These are phyloP conservation scores for Lacerta viridis DNA, from an alignment of 2,797 vertebrate genomes.

Conservation along the genomic window DNA sequence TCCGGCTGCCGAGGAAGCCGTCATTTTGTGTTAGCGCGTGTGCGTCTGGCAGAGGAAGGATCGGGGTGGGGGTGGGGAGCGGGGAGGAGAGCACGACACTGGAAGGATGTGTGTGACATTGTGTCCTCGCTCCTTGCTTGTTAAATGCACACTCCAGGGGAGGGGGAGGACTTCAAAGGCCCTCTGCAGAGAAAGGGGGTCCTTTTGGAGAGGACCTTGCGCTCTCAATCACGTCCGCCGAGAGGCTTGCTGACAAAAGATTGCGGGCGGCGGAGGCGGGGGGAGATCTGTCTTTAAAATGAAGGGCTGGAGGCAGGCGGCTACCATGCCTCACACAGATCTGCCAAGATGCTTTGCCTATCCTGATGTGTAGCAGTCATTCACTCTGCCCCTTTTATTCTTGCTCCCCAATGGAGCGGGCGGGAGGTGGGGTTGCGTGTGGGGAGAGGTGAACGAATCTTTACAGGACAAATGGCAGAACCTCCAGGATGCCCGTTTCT, in stretches of 20 bases:
- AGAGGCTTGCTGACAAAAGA: background rate
- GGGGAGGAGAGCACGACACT: slow-evolving; percentile 75
- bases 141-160: slow-evolving; percentile 64
- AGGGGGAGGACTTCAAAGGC: slow-evolving; percentile 51
- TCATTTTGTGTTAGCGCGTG: slow-evolving; percentile 82
- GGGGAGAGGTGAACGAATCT: background rate
- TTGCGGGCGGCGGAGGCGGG: background rate
- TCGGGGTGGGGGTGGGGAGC: slow-evolving; percentile 14
- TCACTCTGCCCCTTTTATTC: background rate
- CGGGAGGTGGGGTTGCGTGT: background rate
- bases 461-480: background rate
- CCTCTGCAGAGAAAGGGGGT: slow-evolving; percentile 36
- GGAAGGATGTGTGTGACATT: slow-evolving; percentile 78
- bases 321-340: slow-evolving; percentile 40
- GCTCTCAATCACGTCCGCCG: background rate
- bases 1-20: slow-evolving; percentile 79
- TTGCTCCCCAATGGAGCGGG: accelerated
- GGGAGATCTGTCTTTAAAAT: slow-evolving; percentile 57
- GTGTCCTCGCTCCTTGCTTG: slow-evolving; percentile 76
- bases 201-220: slow-evolving; percentile 41
- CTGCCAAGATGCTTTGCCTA: background rate
- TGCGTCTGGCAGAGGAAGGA: slow-evolving; percentile 78
- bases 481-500: background rate
- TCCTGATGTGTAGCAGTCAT: background rate
- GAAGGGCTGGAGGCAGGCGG: slow-evolving; percentile 66